Base-by-base conservation (phyloP, 1,140 invertebrate genomes). In the Monochamus saltuarius region DNA sequence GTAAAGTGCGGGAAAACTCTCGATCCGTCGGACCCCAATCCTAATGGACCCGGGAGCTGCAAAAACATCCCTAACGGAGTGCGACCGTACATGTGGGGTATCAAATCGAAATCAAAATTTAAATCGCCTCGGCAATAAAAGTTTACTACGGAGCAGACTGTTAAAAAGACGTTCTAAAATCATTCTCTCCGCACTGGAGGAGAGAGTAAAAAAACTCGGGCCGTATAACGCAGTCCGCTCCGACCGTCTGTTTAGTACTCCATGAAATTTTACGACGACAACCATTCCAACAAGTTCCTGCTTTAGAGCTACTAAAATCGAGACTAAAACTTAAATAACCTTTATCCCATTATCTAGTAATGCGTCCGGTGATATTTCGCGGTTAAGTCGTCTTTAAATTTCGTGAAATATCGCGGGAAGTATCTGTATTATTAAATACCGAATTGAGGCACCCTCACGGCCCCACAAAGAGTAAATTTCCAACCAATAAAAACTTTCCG, bases 221-320 rank as follows among this genome's bases (percentile, higher is more conserved):
- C 57, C 67, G 42, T 61, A 68, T 63, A 64, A 67, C 61, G 66
- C 67, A 69, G 53, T 52, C 55, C 57, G 49, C 49, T 68, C 36
- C 13, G 19, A 38, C 14, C 42, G 57, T 37, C 45, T 60, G 62
- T 64, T 72, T 74, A 73, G 58, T 73, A 64, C 69, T 63, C 65
- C 65, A 69, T 72, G 70, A 74, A 74, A 67, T 68, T 72, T 73
- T 67, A 72, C 62, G 68, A 67, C 65, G 43, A 65, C 62, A 64
- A 59, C 58, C 52, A 62, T 71, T 71, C 67, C 67, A 71, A 69
- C 67, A 69, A 71, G 67, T 71, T 69, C 64, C 65, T 61, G 43
- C 59, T 68, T 68, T 68, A 64, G 49, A 62, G 64, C 16, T 54
- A 56, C 39, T 56, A 56, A 56, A 56, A 56, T 40, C 38, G 11